Base-by-base conservation (phyloP, 2,797 vertebrate species). In the Trematocara caparti region DNA sequence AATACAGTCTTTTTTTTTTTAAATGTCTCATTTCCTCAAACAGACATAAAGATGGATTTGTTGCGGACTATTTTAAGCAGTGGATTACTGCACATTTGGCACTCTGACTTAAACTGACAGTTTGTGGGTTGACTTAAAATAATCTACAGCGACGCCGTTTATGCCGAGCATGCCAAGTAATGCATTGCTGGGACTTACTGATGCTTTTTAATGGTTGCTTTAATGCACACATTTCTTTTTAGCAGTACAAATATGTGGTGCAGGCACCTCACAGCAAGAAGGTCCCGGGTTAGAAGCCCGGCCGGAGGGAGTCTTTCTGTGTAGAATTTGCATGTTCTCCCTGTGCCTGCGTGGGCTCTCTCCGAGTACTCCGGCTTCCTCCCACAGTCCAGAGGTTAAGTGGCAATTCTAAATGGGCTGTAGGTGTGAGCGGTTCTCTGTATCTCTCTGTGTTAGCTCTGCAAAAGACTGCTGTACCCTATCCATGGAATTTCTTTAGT, bases 41-140 rank as follows among this genome's bases (percentile, higher is more conserved):
- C 38, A 21, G 47, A 14, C 76, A 47, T 40, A 51, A 81, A 79
- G 15, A 55, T 49, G 73, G 49, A 62, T 84, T 84, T 81, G 19
- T 73, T 10, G 12, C 7, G 17, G 17, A 75, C 73, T 80, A 78
- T 80, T 76, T 80, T 80, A 40, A 74, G 73, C 77, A 55, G 48
- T 6, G 8, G 78, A 81, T 87, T 75, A 77, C 78, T 30, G 38
- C 43, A 71, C 21, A 73, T 75, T 80, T 24, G 11, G 12, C 21
- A 19, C 19, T 75, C n/a, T 53, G 55, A 24, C 66, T 48, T 15
- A 51, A 11, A 73, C 73, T n/a, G 40, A n/a, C 4, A 2, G 27
- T 48, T 14, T 30, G 57, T 15, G 12, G 27, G 27, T 72, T 13
- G 17, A 50, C 11, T 75, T 10, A 24, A 57, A 51, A 72, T 49